Evolutionary conservation across 2,797 vertebrate genomes (phyloP).

Genomic region (Tragopan temminckii): DNA sequence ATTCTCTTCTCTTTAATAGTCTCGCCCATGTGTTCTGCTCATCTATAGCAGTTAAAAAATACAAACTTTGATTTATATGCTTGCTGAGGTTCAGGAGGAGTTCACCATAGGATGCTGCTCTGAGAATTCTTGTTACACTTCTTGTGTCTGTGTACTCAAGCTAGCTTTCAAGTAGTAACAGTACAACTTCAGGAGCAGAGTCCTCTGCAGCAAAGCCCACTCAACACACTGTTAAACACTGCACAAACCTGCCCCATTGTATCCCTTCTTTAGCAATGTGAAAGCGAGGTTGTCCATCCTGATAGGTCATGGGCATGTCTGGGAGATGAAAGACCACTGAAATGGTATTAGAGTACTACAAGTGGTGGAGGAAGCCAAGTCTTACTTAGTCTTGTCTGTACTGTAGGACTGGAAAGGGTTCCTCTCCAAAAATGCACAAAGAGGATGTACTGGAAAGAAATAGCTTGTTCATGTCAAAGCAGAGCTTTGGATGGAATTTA

Average conservation of each 20-base stretch:
- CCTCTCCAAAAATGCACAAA: background rate
- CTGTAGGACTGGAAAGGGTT: background rate
- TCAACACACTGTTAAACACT: background rate
- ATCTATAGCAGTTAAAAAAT: background rate
- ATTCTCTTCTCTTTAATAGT: background rate
- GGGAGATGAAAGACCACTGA: background rate
- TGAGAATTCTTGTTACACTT: background rate
- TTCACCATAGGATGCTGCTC: background rate
- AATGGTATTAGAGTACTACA: background rate
- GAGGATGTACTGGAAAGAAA: background rate
- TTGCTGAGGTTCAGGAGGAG: background rate
- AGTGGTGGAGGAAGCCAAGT: background rate
- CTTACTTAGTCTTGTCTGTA: background rate
- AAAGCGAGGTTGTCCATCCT: background rate
- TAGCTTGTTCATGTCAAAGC: background rate
- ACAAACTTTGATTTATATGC: constrained; percentile 25
- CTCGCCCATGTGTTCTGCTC: background rate
- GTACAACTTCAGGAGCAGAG: background rate
- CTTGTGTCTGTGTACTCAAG: background rate
- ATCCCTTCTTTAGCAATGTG: accelerated
- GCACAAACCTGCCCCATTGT: background rate
- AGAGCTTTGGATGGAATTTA: background rate
- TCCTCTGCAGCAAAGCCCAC: background rate
- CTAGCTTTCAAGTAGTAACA: background rate
- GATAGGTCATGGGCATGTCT: accelerated